These are phyloP conservation scores for Xestia sexstrigata DNA, from an alignment of 2,888 invertebrate species.

Conservation along the genomic window DNA sequence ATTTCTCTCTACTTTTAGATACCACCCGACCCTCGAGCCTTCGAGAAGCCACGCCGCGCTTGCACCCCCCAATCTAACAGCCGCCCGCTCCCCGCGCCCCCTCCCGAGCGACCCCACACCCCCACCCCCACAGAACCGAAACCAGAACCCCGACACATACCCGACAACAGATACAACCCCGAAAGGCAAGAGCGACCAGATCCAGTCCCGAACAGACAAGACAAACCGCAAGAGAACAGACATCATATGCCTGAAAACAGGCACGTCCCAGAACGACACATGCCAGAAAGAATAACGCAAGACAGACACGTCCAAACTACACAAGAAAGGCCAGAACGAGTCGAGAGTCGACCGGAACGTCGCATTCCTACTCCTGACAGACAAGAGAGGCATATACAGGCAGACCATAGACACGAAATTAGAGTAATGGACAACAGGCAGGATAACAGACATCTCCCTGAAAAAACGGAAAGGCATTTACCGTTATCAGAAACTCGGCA, in stretches of 20 bases:
- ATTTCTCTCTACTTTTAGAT: constrained; percentile 72
- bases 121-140: constrained; percentile 68
- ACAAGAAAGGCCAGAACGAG: constrained; percentile 48
- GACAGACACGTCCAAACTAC: constrained; percentile 59
- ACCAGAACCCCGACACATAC: constrained; percentile 48
- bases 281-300: constrained; percentile 54
- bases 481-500: constrained; percentile 64
- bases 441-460: constrained; percentile 35
- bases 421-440: constrained; percentile 58
- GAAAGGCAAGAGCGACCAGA: constrained; percentile 63
- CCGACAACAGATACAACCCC: constrained; percentile 55
- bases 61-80: constrained; percentile 87
- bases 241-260: constrained; percentile 46
- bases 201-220: constrained; percentile 54
- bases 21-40: constrained; percentile 87
- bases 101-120: constrained; percentile 76
- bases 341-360: constrained; percentile 66
- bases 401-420: constrained; percentile 44
- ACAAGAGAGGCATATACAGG: constrained; percentile 51
- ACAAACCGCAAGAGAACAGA: constrained; percentile 55
- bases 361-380: constrained; percentile 61
- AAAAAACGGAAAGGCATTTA: constrained; percentile 60
- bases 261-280: constrained; percentile 60
- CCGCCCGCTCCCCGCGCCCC: constrained; percentile 85
- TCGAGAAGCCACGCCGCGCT: constrained; percentile 86